A percentile compares a stretch with the other conserved stretches of the same genome.
Evolutionary conservation across 2,797 vertebrate species (phyloP).

Genomic region (Falco berigora): DNA sequence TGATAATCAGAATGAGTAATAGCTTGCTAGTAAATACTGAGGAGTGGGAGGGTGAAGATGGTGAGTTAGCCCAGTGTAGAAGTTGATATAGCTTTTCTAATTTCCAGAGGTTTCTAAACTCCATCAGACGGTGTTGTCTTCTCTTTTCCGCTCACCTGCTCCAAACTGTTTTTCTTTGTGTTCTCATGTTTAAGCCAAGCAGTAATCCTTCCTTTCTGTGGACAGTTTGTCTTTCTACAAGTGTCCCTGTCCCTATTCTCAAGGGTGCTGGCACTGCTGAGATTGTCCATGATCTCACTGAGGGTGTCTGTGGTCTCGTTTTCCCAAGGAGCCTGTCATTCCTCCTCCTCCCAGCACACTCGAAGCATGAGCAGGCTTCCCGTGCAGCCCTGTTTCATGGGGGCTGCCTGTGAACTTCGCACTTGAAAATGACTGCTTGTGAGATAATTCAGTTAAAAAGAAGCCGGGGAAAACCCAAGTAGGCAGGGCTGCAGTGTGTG

Average conservation of each 20-base stretch:
- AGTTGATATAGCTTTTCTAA: background rate
- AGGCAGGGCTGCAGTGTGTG: background rate
- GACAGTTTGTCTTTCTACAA: background rate
- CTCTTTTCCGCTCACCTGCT: background rate
- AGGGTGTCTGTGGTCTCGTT: background rate
- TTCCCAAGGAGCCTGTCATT: background rate
- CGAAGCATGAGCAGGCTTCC: background rate
- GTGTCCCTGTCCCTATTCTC: background rate
- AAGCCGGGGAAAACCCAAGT: conserved; percentile 7
- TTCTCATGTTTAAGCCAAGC: background rate
- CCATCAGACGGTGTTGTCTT: background rate
- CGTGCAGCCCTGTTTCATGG: background rate
- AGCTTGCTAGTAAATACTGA: background rate
- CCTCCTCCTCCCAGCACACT: background rate
- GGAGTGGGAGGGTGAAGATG: background rate
- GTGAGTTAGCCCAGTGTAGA: background rate
- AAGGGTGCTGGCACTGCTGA: background rate
- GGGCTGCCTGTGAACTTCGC: background rate
- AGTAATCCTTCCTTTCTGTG: background rate
- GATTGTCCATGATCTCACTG: background rate
- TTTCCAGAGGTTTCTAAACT: background rate
- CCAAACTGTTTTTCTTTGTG: background rate
- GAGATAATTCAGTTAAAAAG: background rate
- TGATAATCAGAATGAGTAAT: background rate
- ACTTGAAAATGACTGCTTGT: background rate